phyloP scores from a whole-genome alignment of 2,888 invertebrate species.

The Emesis castigata region DNA sequence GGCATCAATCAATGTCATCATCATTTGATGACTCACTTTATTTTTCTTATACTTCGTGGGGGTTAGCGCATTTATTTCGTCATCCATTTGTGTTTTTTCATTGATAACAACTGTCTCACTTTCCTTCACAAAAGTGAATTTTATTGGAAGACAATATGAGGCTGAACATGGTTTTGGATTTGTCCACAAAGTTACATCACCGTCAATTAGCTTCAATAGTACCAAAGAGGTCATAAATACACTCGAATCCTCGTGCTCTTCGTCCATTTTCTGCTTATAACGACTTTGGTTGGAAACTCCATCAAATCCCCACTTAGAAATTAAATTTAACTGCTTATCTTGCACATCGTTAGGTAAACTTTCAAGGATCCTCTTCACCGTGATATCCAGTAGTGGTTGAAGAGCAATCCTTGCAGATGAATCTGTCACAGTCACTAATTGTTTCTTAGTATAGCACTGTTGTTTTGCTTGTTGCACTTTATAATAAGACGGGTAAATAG shows the following conservation, averaged over 20 bases:
- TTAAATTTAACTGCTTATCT: neutral
- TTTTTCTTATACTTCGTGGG: no score
- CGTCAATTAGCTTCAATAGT: neutral
- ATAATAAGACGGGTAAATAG: neutral
- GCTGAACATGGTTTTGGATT: neutral
- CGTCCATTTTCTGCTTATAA: neutral
- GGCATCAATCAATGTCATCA: neutral
- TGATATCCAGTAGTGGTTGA: neutral
- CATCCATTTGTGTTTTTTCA: neutral
- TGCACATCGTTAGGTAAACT: neutral
- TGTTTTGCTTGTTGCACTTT: neutral
- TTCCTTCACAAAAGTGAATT: neutral
- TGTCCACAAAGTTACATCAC: neutral
- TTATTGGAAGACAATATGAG: neutral
- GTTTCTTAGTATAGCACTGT: neutral
- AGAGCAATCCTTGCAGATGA: constrained; percentile 5
- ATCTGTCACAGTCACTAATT: neutral
- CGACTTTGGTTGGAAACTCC: neutral
- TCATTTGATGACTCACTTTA: no score
- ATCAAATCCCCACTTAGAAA: neutral
- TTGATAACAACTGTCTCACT: neutral
- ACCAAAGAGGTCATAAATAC: neutral
- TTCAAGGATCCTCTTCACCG: neutral
- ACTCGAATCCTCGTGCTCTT: neutral
- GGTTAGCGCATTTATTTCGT: neutral